Conservation (phyloP, 2,113 vertebrate species). For the Odobenus rosmarus region DNA sequence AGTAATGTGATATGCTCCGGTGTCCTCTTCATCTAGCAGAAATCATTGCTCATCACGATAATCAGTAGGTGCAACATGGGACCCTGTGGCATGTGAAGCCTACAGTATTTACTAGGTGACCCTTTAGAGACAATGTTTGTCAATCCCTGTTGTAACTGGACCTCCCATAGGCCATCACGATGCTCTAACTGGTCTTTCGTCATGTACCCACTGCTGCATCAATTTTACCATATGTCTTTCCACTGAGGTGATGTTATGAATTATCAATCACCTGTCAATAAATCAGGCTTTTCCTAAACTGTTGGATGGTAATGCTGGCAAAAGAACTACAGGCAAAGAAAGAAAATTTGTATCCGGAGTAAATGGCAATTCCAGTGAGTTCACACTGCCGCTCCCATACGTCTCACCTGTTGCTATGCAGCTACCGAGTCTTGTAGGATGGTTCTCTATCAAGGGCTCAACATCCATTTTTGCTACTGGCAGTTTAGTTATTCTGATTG, state of each 20-base stretch:
- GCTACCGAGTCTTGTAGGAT: not conserved
- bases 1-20: too few relatives aligned
- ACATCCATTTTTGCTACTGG: not conserved
- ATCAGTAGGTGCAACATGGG: not conserved
- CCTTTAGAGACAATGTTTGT: not conserved
- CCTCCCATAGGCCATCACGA: not conserved
- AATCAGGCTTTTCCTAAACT: not conserved
- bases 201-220: not conserved
- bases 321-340: not conserved
- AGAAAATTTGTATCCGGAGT: not conserved
- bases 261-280: not conserved
- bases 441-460: not conserved
- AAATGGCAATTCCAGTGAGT: not conserved
- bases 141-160: not conserved
- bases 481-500: not conserved
- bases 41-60: not conserved
- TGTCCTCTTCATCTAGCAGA: not conserved
- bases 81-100: not conserved
- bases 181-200: not conserved
- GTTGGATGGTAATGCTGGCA: not conserved
- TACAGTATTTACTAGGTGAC: not conserved
- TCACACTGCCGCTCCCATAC: too few relatives aligned
- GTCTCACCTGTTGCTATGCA: not conserved
- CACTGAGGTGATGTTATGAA: not conserved
- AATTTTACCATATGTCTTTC: not conserved